phyloP scores from a whole-genome alignment of 2,888 invertebrate genomes.

The Cryptosula pallasiana region DNA sequence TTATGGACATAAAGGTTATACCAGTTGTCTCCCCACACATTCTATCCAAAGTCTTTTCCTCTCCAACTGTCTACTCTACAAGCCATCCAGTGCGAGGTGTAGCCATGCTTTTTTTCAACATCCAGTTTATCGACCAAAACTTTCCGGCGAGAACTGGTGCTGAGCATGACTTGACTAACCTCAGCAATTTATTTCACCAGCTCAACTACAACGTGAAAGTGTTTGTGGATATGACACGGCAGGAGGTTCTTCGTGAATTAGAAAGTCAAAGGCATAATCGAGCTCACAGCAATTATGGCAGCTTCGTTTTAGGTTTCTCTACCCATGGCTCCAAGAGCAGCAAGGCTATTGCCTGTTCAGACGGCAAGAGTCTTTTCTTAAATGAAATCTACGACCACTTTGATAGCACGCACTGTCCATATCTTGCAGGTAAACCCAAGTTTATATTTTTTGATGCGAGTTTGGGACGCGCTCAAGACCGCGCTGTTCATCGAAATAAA shows the following conservation, averaged over 20 bases:
- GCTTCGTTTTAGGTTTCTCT: background rate
- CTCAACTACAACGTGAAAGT: conserved; percentile 7
- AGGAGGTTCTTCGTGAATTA: background rate
- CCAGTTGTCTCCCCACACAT: background rate
- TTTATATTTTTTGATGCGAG: conserved; percentile 28
- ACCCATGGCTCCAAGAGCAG: background rate
- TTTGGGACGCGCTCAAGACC: conserved; percentile 3
- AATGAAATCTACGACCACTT: conserved; percentile 14
- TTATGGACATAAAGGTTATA: conserved; percentile 3
- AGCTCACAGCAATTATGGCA: conserved; percentile 1
- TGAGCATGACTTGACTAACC: conserved; percentile 15
- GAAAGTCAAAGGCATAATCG: background rate
- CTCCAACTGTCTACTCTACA: background rate
- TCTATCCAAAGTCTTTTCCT: background rate
- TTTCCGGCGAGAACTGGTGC: background rate
- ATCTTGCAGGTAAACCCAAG: conserved; percentile 28
- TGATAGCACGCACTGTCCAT: conserved; percentile 25
- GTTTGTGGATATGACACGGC: background rate
- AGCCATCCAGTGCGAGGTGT: conserved; percentile 5
- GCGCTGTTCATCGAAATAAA: background rate
- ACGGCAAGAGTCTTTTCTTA: background rate
- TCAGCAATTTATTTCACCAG: background rate
- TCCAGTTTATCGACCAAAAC: background rate
- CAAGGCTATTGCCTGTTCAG: background rate
- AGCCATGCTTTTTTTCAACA: conserved; percentile 17